A percentile compares a stretch with the other conserved stretches of the same genome.
phyloP scores from a whole-genome alignment of 2,888 invertebrate genomes.

The Pasiphila rectangulata region DNA sequence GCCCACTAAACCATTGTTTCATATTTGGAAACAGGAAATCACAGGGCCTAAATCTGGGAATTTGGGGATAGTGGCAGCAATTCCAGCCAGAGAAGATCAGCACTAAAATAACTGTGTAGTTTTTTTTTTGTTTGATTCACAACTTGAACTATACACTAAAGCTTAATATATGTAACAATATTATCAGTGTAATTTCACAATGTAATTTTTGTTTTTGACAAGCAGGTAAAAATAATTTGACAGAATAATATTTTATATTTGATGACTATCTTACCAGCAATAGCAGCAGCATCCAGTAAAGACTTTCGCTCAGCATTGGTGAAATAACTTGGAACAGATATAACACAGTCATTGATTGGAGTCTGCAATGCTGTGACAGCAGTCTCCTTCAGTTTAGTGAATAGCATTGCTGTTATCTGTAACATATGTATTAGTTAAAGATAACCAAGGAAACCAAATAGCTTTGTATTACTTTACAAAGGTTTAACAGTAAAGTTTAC shows the following conservation, averaged over 20 bases:
- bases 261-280: constrained; percentile 83
- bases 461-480: not conserved
- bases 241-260: not conserved
- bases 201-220: too few relatives aligned
- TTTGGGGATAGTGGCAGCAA: too few relatives aligned
- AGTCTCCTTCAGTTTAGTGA: constrained; percentile 97
- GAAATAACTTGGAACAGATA: constrained; percentile 95
- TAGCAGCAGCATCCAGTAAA: constrained; percentile 93
- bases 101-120: too few relatives aligned
- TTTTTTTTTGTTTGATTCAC: too few relatives aligned
- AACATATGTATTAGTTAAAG: constrained; percentile 21
- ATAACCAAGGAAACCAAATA: not conserved
- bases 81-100: too few relatives aligned
- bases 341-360: constrained; percentile 96
- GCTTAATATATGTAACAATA: too few relatives aligned
- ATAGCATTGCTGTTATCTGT: constrained; percentile 94
- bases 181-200: too few relatives aligned
- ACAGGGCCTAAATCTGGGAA: too few relatives aligned
- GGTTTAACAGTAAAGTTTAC: constrained; percentile 38
- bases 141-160: too few relatives aligned
- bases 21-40: too few relatives aligned
- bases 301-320: constrained; percentile 97
- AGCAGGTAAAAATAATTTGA: not conserved
- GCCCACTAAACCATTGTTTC: too few relatives aligned
- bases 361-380: constrained; percentile 93